Conservation (phyloP, 2,113 vertebrate genomes). For the Elephantulus edwardii region DNA sequence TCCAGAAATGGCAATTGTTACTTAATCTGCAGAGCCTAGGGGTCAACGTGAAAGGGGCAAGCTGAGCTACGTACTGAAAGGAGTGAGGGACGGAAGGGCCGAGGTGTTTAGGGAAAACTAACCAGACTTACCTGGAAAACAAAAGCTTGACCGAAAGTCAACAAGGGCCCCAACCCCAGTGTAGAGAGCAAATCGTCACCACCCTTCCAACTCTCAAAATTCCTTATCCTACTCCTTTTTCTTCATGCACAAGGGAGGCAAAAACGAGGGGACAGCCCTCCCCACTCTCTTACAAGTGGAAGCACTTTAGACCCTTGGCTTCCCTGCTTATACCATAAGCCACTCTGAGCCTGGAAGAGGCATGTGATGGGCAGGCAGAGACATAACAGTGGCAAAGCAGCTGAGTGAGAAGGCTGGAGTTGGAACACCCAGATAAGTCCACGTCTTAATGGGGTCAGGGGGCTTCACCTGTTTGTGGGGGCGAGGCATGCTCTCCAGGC, state of each 20-base stretch:
- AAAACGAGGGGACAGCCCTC: neutral
- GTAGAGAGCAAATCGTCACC: neutral
- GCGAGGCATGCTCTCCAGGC: constrained; percentile 85
- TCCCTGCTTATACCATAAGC: neutral
- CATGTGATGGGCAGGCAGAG: neutral
- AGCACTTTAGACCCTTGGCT: neutral
- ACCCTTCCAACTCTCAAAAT: neutral
- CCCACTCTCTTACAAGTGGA: neutral
- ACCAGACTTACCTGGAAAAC: neutral
- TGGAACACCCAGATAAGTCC: neutral
- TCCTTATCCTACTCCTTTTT: neutral
- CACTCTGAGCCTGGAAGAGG: neutral
- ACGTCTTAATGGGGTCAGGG: neutral
- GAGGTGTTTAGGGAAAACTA: neutral
- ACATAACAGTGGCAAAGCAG: neutral
- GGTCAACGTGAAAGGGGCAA: neutral
- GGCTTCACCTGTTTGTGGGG: constrained; percentile 81
- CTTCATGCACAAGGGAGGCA: neutral
- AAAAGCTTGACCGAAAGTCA: neutral
- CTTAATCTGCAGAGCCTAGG: neutral
- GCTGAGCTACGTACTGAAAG: neutral
- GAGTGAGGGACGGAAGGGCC: neutral
- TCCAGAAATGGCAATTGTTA: neutral
- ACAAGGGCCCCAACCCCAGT: neutral
- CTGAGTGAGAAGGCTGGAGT: neutral